Conservation (phyloP, 2,888 invertebrate species). For the Andrena dorsata region DNA sequence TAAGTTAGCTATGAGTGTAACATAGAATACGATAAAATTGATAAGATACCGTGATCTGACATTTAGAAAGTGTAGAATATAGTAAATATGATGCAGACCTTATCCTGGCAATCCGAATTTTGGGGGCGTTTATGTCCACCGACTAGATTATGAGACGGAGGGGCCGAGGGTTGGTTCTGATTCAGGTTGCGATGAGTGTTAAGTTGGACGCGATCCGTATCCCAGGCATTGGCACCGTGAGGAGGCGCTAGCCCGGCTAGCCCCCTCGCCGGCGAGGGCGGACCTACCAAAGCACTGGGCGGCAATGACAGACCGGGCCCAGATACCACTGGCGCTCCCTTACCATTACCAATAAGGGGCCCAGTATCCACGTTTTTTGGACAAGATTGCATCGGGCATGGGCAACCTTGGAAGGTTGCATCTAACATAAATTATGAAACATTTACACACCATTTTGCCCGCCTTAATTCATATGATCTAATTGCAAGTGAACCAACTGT, state of each 20-base stretch:
- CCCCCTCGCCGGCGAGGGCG: slow-evolving; percentile 87
- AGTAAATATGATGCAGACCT: slow-evolving; percentile 70
- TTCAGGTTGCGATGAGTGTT: slow-evolving; percentile 81
- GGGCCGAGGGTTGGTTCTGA: slow-evolving; percentile 77
- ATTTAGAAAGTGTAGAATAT: not conserved
- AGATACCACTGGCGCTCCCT: slow-evolving; percentile 86
- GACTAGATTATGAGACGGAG: slow-evolving; percentile 82
- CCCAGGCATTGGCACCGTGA: slow-evolving; percentile 85
- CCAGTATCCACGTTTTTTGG: slow-evolving; percentile 99
- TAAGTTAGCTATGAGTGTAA: too few relatives aligned
- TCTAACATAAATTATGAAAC: slow-evolving; percentile 71
- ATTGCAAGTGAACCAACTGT: not conserved
- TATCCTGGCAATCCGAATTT: slow-evolving; percentile 78
- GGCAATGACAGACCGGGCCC: slow-evolving; percentile 85
- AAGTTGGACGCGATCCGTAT: slow-evolving; percentile 86
- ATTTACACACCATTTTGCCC: not conserved
- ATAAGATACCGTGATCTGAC: slow-evolving; percentile 10
- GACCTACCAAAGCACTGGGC: slow-evolving; percentile 85
- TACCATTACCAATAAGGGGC: slow-evolving; percentile 98
- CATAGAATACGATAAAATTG: slow-evolving; percentile 18
- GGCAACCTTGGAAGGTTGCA: slow-evolving; percentile 90
- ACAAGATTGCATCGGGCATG: slow-evolving; percentile 97
- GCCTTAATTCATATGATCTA: not conserved
- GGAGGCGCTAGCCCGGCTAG: slow-evolving; percentile 84
- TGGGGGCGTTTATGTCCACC: slow-evolving; percentile 77